Percentiles rank a stretch among this genome's conserved stretches.
Evolutionary conservation across 2,888 invertebrate genomes (phyloP).

Genomic region (Drosophila testacea): DNA sequence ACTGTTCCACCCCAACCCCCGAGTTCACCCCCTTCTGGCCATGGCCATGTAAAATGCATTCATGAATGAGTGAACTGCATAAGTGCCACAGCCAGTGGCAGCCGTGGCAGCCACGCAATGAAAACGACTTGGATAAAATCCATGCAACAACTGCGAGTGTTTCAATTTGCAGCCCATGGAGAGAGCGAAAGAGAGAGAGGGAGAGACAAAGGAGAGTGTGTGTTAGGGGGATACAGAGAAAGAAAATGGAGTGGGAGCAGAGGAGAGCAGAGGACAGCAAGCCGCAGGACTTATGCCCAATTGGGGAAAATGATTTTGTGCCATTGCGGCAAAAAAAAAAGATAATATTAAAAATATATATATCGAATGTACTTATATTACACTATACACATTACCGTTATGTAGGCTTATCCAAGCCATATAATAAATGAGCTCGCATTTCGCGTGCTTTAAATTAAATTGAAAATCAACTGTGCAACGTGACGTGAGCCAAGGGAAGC

Average conservation of each 20-base stretch:
- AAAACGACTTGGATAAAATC: conserved; percentile 45
- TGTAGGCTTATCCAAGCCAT: conserved; percentile 27
- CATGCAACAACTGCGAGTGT: conserved; percentile 69
- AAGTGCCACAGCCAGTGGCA: conserved; percentile 59
- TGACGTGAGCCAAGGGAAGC: not conserved
- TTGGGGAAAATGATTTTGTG: conserved; percentile 78
- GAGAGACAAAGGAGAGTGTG: not conserved
- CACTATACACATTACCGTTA: conserved; percentile 21
- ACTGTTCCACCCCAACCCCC: not conserved
- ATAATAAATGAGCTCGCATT: conserved; percentile 51
- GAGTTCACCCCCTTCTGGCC: conserved; percentile 9
- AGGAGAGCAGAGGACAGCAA: conserved; percentile 5
- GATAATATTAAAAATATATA: conserved; percentile 19
- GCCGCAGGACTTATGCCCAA: conserved; percentile 76
- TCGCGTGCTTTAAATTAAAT: conserved; percentile 64
- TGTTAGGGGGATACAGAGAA: too few species aligned
- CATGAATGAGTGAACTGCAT: conserved; percentile 77
- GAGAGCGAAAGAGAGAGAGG: not conserved
- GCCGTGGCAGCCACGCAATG: conserved; percentile 40
- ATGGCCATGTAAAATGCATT: conserved; percentile 75
- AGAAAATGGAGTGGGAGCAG: too few species aligned
- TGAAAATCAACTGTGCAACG: conserved; percentile 64
- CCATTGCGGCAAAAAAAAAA: conserved; percentile 72
- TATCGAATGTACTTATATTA: conserved; percentile 10
- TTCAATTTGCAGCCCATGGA: conserved; percentile 59